phyloP scores from a whole-genome alignment of 2,113 vertebrate species.

The Odobenus rosmarus region DNA sequence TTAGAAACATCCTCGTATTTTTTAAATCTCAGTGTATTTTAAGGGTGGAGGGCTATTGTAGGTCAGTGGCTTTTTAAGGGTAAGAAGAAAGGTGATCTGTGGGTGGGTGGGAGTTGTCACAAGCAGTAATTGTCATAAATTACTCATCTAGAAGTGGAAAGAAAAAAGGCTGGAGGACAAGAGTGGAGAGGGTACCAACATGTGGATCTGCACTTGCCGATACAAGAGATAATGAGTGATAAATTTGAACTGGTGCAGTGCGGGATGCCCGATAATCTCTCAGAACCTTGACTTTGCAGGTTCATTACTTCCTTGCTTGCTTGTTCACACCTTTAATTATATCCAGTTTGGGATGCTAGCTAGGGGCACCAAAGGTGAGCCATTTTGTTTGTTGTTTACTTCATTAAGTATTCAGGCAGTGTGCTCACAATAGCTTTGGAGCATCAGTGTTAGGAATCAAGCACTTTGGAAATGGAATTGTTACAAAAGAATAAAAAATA shows the following conservation, averaged over 20 bases:
- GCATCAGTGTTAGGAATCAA: constrained; percentile 77
- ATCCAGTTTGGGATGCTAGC: constrained; percentile 81
- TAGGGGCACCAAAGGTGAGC: constrained; percentile 77
- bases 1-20: constrained; percentile 39
- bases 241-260: constrained; percentile 82
- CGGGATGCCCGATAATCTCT: constrained; percentile 82
- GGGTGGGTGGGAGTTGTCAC: constrained; percentile 70
- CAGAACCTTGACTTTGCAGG: constrained; percentile 85
- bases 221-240: constrained; percentile 79
- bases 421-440: constrained; percentile 73
- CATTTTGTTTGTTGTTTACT: constrained; percentile 84
- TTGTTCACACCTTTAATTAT: constrained; percentile 88
- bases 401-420: constrained; percentile 79
- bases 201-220: constrained; percentile 67
- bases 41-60: constrained; percentile 73
- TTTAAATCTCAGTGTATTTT: constrained; percentile 64
- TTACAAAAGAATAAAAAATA: constrained; percentile 61
- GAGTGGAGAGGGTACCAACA: constrained; percentile 63
- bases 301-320: constrained; percentile 81
- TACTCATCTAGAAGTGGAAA: constrained; percentile 78
- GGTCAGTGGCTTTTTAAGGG: constrained; percentile 75
- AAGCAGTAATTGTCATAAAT: constrained; percentile 81
- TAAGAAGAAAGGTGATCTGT: constrained; percentile 47
- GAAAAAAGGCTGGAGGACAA: constrained; percentile 66
- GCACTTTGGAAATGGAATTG: constrained; percentile 69